Percentiles rank a stretch among this genome's conserved stretches.
phyloP scores from a whole-genome alignment of 2,113 vertebrate species.

The Tupaia tana region DNA sequence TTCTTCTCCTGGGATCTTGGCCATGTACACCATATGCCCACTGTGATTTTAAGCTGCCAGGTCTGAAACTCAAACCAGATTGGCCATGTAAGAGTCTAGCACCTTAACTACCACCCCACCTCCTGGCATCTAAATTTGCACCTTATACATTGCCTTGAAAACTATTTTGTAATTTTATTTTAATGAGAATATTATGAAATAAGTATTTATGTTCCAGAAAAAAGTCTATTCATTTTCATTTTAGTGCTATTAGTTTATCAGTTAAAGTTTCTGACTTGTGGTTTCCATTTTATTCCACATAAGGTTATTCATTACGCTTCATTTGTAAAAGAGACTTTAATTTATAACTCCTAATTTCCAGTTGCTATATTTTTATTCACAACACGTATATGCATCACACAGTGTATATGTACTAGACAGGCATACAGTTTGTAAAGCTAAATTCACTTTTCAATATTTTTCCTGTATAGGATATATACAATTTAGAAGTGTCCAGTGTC shows the following conservation, averaged over 20 bases:
- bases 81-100: too few relatives aligned
- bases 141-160: conserved; percentile 43
- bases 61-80: too few relatives aligned
- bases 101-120: too few relatives aligned
- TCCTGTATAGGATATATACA: conserved; percentile 34
- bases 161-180: neutral
- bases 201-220: neutral
- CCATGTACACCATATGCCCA: too few relatives aligned
- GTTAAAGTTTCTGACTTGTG: neutral
- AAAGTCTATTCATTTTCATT: conserved; percentile 37
- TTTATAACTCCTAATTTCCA: conserved; percentile 66
- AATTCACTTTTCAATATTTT: conserved; percentile 77
- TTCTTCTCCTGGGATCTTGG: too few relatives aligned
- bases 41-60: too few relatives aligned
- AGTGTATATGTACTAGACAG: conserved; percentile 78
- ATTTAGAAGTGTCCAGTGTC: conserved; percentile 78
- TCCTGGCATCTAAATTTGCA: neutral
- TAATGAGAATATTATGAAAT: conserved; percentile 7
- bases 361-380: conserved; percentile 58
- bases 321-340: conserved; percentile 63
- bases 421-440: conserved; percentile 64
- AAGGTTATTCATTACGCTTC: conserved; percentile 70
- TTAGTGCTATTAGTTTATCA: conserved; percentile 30
- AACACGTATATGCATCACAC: conserved; percentile 33
- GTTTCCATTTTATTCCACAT: conserved; percentile 39